Conservation (phyloP, 2,888 invertebrate genomes). For the Psylliodes chrysocephalus region DNA sequence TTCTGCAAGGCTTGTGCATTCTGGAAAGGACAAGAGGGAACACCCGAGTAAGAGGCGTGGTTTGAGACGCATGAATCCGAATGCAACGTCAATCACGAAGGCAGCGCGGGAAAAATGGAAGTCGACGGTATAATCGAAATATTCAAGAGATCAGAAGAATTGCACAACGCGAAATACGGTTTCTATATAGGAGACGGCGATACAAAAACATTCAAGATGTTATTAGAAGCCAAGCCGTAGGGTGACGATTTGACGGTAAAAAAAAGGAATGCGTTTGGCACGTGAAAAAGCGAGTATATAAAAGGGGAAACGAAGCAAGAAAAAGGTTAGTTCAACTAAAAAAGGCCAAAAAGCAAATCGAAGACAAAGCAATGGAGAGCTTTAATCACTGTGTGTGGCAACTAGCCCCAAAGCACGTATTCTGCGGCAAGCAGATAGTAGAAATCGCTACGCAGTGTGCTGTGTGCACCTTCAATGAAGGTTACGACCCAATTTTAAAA, state of each 20-base stretch:
- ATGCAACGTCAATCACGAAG: neutral
- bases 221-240: neutral
- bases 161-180: neutral
- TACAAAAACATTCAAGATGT: neutral
- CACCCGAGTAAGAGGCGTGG: neutral
- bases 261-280: neutral
- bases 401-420: conserved; percentile 8
- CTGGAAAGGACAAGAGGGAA: neutral
- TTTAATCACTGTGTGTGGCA: neutral
- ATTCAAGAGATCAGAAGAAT: neutral
- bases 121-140: neutral
- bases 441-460: neutral
- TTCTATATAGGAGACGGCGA: neutral
- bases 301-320: neutral
- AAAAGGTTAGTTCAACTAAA: neutral
- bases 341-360: neutral
- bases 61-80: neutral
- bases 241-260: neutral
- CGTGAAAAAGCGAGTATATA: neutral
- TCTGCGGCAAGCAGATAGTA: neutral
- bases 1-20: neutral
- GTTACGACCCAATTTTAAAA: neutral
- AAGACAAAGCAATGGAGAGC: neutral
- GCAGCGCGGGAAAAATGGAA: neutral
- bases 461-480: neutral